Base-by-base conservation (phyloP, 2,888 invertebrate species). In the Deilephila porcellus region DNA sequence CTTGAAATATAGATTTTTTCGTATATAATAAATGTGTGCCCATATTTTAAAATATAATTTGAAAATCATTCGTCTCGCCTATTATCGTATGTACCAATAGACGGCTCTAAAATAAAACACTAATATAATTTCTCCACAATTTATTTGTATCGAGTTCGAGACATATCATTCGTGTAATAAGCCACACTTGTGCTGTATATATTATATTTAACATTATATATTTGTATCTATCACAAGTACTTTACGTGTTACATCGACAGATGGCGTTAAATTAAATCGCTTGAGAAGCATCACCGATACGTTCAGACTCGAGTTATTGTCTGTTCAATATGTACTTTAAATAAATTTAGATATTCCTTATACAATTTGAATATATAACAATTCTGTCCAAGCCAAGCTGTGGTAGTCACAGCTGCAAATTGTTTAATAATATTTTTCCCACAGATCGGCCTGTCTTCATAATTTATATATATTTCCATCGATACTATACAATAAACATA, bases 161-260 rank as follows among this genome's bases (percentile, higher is more conserved):
- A 62, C 32, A 32, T 74, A 4, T 63, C 74, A 8, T 73, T 60
- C 3, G 76, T 64, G 53, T 63, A 34, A 52, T 34, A 63, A 60
- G 63, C 67, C 71, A 71, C 71, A 34, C 74, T 56, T 32, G 74
- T 74, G 64, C 64, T 71, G 29, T 63, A 59, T 2, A 56, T 56
- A 56, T 56, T 19, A 19, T n/a, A 56, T n/a, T 56, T n/a, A 56
- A 56, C 56, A 56, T 56, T 56, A n/a, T 56, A 56, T 56, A 56
- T 19, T n/a, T 56, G 17, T 6, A n/a, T 56, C n/a, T 56, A 56
- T 56, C 56, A 56, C 56, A 56, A 56, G 17, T 56, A n/a, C 56
- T 56, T 56, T n/a, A 17, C 56, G 19, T n/a, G 56, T 56, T 56
- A 56, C 56, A 53, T 67, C 45, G 11, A 14, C 45, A 45, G 45